Base-by-base conservation (phyloP, 2,797 vertebrate genomes). In the Simalia tracyae region DNA sequence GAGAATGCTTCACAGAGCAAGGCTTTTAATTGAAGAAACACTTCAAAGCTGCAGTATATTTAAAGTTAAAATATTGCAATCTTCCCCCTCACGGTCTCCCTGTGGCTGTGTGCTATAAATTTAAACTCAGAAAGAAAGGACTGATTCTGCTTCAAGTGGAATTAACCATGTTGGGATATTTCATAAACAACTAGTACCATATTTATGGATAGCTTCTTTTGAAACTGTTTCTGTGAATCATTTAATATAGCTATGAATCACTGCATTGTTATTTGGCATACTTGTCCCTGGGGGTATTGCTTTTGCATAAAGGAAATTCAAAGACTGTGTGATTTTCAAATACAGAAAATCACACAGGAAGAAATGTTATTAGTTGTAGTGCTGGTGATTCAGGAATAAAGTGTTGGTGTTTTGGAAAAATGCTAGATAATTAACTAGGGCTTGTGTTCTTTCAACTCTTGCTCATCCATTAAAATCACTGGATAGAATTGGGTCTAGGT, bases 1-100 rank as follows among this genome's bases (percentile, higher is more conserved):
- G 87, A 91, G 1, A 94, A 90, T 68, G 54, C 22, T 93, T 94
- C 92, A 91, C 90, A 93, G 76, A 94, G 2, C 24, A 68, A 93
- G 90, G 64, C 3, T 95, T 42, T 93, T 94, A 95, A 92, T 57
- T 94, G 54, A 95, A 94, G 87, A 85, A 15, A 63, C 14, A 26
- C 90, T 90, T 92, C 94, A 95, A 95, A 56, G 46, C 2, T 94
- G 26, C 54, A 92, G 22, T 57, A 93, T 81, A 31, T 91, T 92
- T 88, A 59, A 93, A n/a, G 8, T 2, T 91, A 68, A 87, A 94
- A 46, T 63, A 63, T 61, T 56, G 28, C 7, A 19, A 22, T 54
- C 4, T 10, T 63, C 87, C n/a, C 68, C 56, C 86, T 42, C 7
- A 2, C 0, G 0, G 0, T 10, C 8, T 76, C 72, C 36, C 93